Percentiles rank a stretch among this genome's conserved stretches.
These are phyloP conservation scores for Zoroaster sp. DNA, from an alignment of 53 echinoderm and acorn worm genomes.

Conservation along the genomic window DNA sequence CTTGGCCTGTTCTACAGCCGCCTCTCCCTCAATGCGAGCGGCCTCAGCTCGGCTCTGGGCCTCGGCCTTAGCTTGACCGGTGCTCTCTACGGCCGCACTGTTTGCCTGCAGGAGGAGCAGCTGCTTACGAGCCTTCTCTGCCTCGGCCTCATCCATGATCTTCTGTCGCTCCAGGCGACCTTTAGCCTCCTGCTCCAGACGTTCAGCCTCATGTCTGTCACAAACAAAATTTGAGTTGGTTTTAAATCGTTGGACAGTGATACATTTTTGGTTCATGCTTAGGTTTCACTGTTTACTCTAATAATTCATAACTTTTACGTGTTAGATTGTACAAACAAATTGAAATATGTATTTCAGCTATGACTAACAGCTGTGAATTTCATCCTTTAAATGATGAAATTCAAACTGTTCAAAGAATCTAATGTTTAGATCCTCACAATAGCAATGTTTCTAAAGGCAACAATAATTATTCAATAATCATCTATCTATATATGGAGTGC, in stretches of 20 bases:
- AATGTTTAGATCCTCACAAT: no score
- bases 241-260: no score
- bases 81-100: slow-evolving; percentile 99
- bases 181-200: slow-evolving; percentile 94
- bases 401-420: no score
- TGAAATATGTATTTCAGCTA: no score
- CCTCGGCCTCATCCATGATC: slow-evolving; percentile 97
- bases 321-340: no score
- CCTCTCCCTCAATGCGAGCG: slow-evolving; percentile 94
- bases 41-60: slow-evolving; percentile 97
- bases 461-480: no score
- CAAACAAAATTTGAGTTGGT: neutral
- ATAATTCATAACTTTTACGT: no score
- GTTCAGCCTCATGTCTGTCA: slow-evolving; percentile 95
- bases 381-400: no score
- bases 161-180: slow-evolving; percentile 98
- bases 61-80: slow-evolving; percentile 99
- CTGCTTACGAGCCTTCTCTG: slow-evolving; percentile 96
- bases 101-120: slow-evolving; percentile 92
- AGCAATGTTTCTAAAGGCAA: no score
- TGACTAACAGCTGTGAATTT: no score
- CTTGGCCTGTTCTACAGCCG: slow-evolving; percentile 95
- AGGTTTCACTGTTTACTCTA: no score
- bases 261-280: no score
- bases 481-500: neutral